Evolutionary conservation across 2,113 vertebrate species (phyloP).

Genomic region (Protobothrops flavoviridis): DNA sequence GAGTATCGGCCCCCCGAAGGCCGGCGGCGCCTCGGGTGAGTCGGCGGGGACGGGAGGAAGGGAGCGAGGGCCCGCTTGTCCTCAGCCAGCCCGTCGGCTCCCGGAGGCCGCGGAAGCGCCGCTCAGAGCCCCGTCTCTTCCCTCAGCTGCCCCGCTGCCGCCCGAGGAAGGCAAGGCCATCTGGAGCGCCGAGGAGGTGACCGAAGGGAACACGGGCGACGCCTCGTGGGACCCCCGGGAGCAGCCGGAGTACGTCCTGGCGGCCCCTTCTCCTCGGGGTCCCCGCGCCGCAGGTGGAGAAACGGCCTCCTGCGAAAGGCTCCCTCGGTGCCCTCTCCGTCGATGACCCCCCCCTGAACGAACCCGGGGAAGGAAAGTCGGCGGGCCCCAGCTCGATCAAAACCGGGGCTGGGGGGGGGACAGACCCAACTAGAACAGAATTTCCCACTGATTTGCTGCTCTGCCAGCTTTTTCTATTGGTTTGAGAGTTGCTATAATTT

Average conservation of each 20-base stretch:
- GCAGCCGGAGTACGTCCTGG: slow-evolving; percentile 83
- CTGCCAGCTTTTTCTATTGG: neutral
- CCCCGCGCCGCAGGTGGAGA: neutral
- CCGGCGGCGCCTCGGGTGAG: neutral
- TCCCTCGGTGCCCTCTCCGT: neutral
- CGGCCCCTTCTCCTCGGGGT: neutral
- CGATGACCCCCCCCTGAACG: neutral
- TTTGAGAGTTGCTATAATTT: neutral
- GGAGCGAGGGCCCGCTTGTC: neutral
- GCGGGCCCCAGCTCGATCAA: neutral
- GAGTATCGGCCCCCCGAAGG: neutral
- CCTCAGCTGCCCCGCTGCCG: slow-evolving; percentile 7
- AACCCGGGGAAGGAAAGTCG: neutral
- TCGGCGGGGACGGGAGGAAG: neutral
- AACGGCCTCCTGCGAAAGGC: neutral
- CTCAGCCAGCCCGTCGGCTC: neutral
- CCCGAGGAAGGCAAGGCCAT: slow-evolving; percentile 76
- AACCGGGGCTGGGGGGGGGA: neutral
- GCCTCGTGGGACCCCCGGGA: slow-evolving; percentile 82
- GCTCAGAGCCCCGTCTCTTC: neutral
- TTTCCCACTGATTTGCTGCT: neutral
- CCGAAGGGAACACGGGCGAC: slow-evolving; percentile 80
- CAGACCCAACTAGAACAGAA: neutral
- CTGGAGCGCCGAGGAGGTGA: slow-evolving; percentile 83
- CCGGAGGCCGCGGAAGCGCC: neutral